Conservation (phyloP, 2,113 vertebrate species). For the Cisticola juncidis region DNA sequence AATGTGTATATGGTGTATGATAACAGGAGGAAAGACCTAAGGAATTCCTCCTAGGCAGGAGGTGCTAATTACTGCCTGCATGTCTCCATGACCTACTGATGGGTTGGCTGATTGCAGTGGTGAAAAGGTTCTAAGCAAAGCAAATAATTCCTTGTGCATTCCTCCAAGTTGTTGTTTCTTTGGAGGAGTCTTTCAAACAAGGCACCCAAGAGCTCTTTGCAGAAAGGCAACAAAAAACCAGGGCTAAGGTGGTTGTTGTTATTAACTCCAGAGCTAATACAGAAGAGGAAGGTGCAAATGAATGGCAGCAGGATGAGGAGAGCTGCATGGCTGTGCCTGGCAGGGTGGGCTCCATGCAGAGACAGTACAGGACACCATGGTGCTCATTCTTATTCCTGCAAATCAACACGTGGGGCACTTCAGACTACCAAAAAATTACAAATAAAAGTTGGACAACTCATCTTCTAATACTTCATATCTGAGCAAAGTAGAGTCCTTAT, state of each 20-base stretch:
- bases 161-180: not conserved
- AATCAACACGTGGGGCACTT: not conserved
- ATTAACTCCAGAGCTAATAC: not conserved
- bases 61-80: not conserved
- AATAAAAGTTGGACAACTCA: not conserved
- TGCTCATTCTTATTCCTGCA: not conserved
- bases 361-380: not conserved
- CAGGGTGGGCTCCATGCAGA: not conserved
- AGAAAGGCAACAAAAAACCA: not conserved
- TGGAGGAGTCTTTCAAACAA: not conserved
- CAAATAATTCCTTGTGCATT: not conserved
- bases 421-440: not conserved
- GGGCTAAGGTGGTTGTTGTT: not conserved
- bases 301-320: not conserved
- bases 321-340: not conserved
- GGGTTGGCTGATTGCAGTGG: too few relatives aligned
- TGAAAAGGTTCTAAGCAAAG: not conserved
- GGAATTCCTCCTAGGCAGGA: not conserved
- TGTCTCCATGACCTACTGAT: not conserved
- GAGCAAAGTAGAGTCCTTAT: not conserved
- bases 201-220: not conserved
- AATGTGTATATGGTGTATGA: too few relatives aligned
- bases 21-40: not conserved
- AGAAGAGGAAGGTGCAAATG: not conserved
- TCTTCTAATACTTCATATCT: not conserved